Evolutionary conservation across 2,113 vertebrate species (phyloP).

Genomic region (Istiophorus platypterus): DNA sequence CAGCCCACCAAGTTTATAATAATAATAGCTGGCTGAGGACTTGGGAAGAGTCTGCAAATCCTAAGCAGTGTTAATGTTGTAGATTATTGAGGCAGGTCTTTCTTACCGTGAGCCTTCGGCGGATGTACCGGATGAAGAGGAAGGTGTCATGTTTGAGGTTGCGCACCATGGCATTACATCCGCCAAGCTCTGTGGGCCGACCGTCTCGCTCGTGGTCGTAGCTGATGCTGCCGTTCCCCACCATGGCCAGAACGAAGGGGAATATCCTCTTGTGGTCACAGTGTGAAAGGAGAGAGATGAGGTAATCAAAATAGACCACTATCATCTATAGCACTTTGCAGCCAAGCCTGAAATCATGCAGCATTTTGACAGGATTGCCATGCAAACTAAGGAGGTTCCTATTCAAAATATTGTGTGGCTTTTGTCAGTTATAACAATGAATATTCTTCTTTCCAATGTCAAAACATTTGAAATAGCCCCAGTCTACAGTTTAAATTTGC

Average conservation of each 20-base stretch:
- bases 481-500: too few relatives aligned
- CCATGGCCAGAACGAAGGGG: constrained; percentile 94
- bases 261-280: constrained; percentile 88
- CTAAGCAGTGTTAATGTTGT: not conserved
- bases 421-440: too few relatives aligned
- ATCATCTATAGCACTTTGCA: not conserved
- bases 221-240: constrained; percentile 92
- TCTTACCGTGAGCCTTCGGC: constrained; percentile 94
- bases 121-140: constrained; percentile 95
- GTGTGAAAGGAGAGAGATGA: not conserved
- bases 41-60: not conserved
- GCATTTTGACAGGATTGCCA: not conserved
- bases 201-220: constrained; percentile 96
- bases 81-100: not conserved
- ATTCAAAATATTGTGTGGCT: not conserved
- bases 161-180: constrained; percentile 94
- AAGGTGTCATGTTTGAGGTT: constrained; percentile 98
- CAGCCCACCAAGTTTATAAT: not conserved
- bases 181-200: constrained; percentile 91
- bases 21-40: not conserved
- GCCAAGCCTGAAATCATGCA: not conserved
- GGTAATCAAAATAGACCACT: not conserved
- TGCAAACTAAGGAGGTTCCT: not conserved
- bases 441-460: too few relatives aligned
- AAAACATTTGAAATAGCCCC: too few relatives aligned